Conservation (phyloP, 2,797 vertebrate species). For the Geotrypetes seraphini region DNA sequence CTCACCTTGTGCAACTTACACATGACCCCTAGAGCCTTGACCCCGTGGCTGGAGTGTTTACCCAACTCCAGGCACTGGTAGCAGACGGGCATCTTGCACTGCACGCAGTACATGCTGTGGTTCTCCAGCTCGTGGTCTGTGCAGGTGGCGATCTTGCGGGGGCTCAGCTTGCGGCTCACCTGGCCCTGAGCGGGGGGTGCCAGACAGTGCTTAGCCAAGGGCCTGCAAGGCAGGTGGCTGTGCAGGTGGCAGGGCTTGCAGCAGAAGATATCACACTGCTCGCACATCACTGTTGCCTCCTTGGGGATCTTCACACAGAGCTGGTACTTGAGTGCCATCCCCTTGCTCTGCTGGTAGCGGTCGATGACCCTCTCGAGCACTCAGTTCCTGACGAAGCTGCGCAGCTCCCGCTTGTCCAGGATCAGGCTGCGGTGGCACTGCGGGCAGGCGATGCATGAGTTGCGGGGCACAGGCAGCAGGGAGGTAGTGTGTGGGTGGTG, state of each 20-base stretch:
- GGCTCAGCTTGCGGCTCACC: constrained; percentile 78
- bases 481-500: constrained; percentile 67
- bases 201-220: too few species aligned
- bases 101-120: too few species aligned
- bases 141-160: constrained; percentile 91
- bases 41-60: constrained; percentile 87
- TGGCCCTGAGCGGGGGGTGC: constrained; percentile 90
- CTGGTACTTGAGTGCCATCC: constrained; percentile 89
- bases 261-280: constrained; percentile 97
- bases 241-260: constrained; percentile 92
- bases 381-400: constrained; percentile 90
- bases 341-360: constrained; percentile 90
- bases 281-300: too few species aligned
- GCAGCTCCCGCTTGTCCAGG: constrained; percentile 88
- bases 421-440: constrained; percentile 94
- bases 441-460: constrained; percentile 95
- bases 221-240: constrained; percentile 94
- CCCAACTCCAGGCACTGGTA: constrained; percentile 97
- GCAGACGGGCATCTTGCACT: constrained; percentile 89
- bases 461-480: constrained; percentile 94
- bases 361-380: constrained; percentile 92
- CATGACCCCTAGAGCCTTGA: constrained; percentile 94
- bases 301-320: constrained; percentile 94
- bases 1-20: constrained; percentile 98
- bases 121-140: constrained; percentile 95